Percentiles rank a stretch among this genome's conserved stretches.
phyloP scores from a whole-genome alignment of 2,797 vertebrate genomes.

The Microctenopoma steveboyesi region DNA sequence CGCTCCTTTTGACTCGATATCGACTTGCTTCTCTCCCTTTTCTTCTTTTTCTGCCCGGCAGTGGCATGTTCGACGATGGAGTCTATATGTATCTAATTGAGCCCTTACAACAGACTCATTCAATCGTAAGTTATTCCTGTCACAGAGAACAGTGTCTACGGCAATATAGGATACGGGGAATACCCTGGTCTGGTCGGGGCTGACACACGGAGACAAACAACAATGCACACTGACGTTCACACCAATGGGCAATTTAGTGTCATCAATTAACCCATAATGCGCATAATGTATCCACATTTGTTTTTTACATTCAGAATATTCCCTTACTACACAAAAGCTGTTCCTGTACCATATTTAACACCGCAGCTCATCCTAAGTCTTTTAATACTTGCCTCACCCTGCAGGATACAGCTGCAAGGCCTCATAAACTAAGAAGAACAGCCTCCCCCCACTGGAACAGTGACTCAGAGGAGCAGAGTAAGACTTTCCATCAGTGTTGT shows the following conservation, averaged over 20 bases:
- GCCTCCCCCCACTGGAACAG: conserved; percentile 73
- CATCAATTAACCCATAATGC: no score
- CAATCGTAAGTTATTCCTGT: conserved; percentile 85
- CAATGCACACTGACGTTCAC: no score
- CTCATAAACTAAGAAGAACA: conserved; percentile 87
- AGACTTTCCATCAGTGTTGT: conserved; percentile 10
- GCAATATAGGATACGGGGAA: not conserved
- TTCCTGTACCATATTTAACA: not conserved
- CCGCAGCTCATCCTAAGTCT: not conserved
- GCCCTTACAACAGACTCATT: conserved; percentile 88
- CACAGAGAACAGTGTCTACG: not conserved
- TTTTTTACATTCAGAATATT: not conserved
- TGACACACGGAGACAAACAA: no score
- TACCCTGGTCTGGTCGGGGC: no score
- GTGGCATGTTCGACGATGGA: conserved; percentile 96
- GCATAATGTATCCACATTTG: not conserved
- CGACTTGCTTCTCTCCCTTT: conserved; percentile 55
- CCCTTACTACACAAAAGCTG: not conserved
- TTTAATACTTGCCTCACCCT: conserved; percentile 41
- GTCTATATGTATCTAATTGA: conserved; percentile 91
- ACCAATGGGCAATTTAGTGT: no score
- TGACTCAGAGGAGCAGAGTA: conserved; percentile 77
- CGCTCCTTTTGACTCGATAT: conserved; percentile 60
- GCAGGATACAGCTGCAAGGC: conserved; percentile 90
- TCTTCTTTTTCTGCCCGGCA: conserved; percentile 70